phyloP scores from a whole-genome alignment of 2,888 invertebrate genomes.

The Trichopria drosophilae region DNA sequence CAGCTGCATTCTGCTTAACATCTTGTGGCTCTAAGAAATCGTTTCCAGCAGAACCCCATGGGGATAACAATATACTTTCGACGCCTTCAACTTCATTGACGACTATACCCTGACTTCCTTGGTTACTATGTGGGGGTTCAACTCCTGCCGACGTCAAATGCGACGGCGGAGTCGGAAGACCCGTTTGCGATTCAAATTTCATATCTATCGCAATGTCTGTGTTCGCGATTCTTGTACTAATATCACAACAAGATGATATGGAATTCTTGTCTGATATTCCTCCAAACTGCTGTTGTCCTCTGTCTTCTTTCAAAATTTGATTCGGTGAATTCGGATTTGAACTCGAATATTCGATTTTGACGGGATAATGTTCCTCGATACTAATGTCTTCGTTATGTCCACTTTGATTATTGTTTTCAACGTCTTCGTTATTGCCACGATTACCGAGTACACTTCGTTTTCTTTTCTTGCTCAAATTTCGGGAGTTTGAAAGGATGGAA shows the following conservation, averaged over 20 bases:
- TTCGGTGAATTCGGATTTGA: too few relatives aligned
- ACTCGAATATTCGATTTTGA: too few relatives aligned
- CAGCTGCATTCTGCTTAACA: conserved; percentile 51
- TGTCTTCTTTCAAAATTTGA: too few relatives aligned
- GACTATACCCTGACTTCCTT: conserved; percentile 47
- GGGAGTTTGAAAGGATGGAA: conserved; percentile 45
- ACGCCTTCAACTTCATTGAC: conserved; percentile 53
- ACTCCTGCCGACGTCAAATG: conserved; percentile 50
- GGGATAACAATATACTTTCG: conserved; percentile 50
- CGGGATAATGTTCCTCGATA: too few relatives aligned
- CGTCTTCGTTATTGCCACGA: too few relatives aligned
- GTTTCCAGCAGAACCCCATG: conserved; percentile 50
- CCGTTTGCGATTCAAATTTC: conserved; percentile 56
- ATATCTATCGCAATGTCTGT: conserved; percentile 48
- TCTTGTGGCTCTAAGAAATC: conserved; percentile 52
- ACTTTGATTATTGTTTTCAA: too few relatives aligned
- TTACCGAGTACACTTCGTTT: too few relatives aligned
- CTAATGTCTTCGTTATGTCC: too few relatives aligned
- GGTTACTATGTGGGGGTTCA: conserved; percentile 55
- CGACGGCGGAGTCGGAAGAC: conserved; percentile 47
- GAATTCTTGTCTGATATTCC: background rate
- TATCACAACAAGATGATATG: background rate
- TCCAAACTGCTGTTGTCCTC: background rate
- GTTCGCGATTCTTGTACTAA: background rate
- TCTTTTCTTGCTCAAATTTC: too few relatives aligned